Evolutionary conservation across 2,797 vertebrate genomes (phyloP), one percentile per base, ranked within the genome.

Genomic region (Cryptoprocta ferox): DNA sequence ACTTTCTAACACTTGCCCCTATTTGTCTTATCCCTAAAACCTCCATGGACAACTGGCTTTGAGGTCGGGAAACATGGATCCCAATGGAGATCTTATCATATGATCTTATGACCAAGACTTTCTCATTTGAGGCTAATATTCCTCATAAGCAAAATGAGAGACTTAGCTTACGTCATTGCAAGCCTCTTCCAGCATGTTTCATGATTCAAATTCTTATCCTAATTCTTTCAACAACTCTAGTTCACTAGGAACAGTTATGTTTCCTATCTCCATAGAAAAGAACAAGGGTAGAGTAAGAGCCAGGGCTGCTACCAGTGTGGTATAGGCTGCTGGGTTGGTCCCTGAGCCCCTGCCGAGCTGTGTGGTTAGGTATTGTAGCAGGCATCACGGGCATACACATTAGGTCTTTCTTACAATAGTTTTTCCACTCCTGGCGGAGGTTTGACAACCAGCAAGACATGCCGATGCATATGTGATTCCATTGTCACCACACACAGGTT

Each of bases 401-500:
- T 6, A 89, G 19, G 83, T 4, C 5, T 89, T 48, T 19, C 99
- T 99, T 97, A 99, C 99, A 0, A 98, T 99, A 94, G 98, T 98
- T 91, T 98, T 99, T 71, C 99, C 99, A 1, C 96, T 99, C 93
- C 99, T 99, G 0, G 96, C 98, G 91, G 99, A 99, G 0, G 97
- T 98, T 59, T 94, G 99, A 98, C 99, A 99, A 66, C 99, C 99
- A 0, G 99, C 99, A 7, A 99, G 98, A 97, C 99, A 99, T 0
- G 99, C 99, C 0, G 99, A 99, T 70, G 99, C 63, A 0, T 99
- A 99, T 21, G 99, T 99, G 80, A 99, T 98, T 59, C 99, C 99
- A 3, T 99, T 98, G 73, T 99, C 99, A 15, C 99, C 99, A 14
- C 99, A 99, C 92, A 99, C 99, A 1, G 99, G 99, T 85, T 99